These are phyloP conservation scores for Pseudococcus viburni DNA, from an alignment of 2,888 invertebrate species.

Conservation along the genomic window DNA sequence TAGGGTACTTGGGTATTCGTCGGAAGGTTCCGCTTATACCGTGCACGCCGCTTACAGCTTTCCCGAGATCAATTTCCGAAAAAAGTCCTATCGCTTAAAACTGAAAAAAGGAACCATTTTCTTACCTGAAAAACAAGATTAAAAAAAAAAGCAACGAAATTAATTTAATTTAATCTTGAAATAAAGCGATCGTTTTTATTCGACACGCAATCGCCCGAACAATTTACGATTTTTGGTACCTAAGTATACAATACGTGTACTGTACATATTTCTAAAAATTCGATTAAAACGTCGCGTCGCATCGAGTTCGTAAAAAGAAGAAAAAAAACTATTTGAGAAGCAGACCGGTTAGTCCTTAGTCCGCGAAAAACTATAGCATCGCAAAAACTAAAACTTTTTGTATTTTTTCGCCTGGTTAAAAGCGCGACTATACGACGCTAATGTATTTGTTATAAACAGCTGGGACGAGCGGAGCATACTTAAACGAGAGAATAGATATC, in stretches of 20 bases:
- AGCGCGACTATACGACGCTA: background rate
- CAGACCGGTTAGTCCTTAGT: background rate
- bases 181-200: constrained; percentile 17
- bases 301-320: no score
- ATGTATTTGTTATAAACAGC: constrained; percentile 10
- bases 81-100: background rate
- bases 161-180: background rate
- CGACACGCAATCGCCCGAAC: background rate
- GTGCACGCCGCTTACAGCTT: background rate
- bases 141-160: background rate
- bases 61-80: background rate
- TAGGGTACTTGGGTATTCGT: no score
- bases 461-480: background rate
- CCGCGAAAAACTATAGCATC: no score
- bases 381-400: no score
- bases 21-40: no score
- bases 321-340: no score
- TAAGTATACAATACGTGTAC: no score
- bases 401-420: no score
- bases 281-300: background rate
- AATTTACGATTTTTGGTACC: background rate
- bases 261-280: background rate
- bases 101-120: background rate
- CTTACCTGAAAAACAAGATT: background rate
- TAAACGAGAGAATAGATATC: background rate